These are phyloP conservation scores for Aradophagus sp. DNA, from an alignment of 1,140 invertebrate species.

Conservation along the genomic window DNA sequence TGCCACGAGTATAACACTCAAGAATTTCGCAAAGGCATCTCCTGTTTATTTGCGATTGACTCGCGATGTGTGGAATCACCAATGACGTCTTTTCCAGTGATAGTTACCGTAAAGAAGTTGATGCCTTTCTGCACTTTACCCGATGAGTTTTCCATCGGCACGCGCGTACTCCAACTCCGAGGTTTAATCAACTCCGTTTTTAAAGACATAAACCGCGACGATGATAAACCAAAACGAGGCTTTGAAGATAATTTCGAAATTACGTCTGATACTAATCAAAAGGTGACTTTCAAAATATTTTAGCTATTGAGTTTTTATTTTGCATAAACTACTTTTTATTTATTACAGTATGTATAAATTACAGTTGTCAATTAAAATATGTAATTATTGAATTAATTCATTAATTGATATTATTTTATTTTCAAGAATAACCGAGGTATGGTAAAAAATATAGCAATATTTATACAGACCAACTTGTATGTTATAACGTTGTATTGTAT, in stretches of 20 bases:
- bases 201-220: slow-evolving; percentile 31
- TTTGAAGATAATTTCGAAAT: slow-evolving; percentile 77
- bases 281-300: too few relatives aligned
- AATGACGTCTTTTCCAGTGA: slow-evolving; percentile 65
- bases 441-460: too few relatives aligned
- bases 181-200: slow-evolving; percentile 65
- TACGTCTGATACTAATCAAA: slow-evolving; percentile 67
- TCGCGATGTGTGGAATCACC: slow-evolving; percentile 56
- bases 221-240: slow-evolving; percentile 61
- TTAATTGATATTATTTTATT: too few relatives aligned
- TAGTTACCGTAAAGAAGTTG: slow-evolving; percentile 67
- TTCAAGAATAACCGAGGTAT: too few relatives aligned
- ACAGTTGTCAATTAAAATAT: neutral
- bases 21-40: slow-evolving; percentile 71
- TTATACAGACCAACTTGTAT: too few relatives aligned
- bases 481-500: too few relatives aligned
- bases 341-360: too few relatives aligned
- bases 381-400: neutral
- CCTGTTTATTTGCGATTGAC: slow-evolving; percentile 71
- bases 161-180: slow-evolving; percentile 60
- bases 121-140: slow-evolving; percentile 67
- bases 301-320: too few relatives aligned
- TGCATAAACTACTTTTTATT: too few relatives aligned
- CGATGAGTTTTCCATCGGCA: slow-evolving; percentile 68
- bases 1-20: slow-evolving; percentile 55